Conservation (phyloP, 2,113 vertebrate genomes). For the Solea senegalensis region DNA sequence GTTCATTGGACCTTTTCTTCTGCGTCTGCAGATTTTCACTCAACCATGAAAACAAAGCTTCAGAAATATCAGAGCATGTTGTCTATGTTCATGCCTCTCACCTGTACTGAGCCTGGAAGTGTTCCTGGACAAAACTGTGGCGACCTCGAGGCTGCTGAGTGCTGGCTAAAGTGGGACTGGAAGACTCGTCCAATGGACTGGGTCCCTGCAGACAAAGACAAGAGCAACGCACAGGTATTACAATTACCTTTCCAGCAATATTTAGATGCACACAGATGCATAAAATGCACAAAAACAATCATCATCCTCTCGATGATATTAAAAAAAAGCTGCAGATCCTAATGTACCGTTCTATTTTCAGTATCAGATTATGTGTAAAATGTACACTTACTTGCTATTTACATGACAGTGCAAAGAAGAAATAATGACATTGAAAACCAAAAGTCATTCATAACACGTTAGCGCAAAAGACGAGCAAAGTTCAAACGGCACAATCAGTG, state of each 20-base stretch:
- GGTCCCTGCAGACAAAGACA: slow-evolving; percentile 66
- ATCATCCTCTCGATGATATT: neutral
- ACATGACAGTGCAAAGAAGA: too few species aligned
- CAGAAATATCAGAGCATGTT: neutral
- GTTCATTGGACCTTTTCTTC: neutral
- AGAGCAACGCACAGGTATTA: neutral
- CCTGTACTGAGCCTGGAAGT: slow-evolving; percentile 97
- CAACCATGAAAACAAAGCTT: neutral
- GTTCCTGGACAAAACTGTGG: slow-evolving; percentile 93
- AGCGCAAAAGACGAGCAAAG: too few species aligned
- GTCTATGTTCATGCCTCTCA: slow-evolving; percentile 61
- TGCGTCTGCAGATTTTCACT: neutral
- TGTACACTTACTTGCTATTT: too few species aligned
- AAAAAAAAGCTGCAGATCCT: neutral
- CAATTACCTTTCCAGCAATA: too few species aligned
- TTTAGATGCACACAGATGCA: too few species aligned
- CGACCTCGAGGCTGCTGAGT: slow-evolving; percentile 68
- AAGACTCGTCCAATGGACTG: slow-evolving; percentile 59
- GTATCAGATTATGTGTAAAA: too few species aligned
- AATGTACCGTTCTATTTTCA: too few species aligned
- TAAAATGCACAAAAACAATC: too few species aligned
- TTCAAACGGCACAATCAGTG: too few species aligned
- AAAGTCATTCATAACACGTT: too few species aligned
- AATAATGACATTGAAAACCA: too few species aligned
- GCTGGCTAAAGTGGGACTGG: slow-evolving; percentile 42